Percentiles rank a stretch among this genome's conserved stretches.
phyloP scores from a whole-genome alignment of 2,888 invertebrate genomes.

The Pardosa pseudoannulata region DNA sequence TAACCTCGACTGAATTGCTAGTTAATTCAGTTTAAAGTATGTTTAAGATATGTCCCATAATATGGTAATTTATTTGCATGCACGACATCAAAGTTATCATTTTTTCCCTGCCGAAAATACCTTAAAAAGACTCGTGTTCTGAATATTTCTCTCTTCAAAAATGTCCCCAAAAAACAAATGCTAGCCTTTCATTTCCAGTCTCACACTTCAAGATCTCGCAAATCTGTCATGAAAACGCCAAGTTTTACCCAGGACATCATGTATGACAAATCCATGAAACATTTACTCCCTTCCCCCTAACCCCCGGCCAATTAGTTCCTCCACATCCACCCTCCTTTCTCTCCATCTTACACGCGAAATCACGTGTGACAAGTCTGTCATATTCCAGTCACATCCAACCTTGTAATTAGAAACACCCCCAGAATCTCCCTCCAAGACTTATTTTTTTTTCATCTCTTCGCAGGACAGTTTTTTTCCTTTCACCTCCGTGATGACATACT shows the following conservation, averaged over 20 bases:
- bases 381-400: slow-evolving; percentile 22
- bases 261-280: slow-evolving; percentile 13
- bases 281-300: neutral
- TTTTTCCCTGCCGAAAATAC: no score
- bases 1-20: no score
- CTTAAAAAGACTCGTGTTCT: no score
- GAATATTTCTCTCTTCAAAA: no score
- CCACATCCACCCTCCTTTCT: neutral
- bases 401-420: slow-evolving; percentile 61
- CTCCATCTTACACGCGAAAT: neutral
- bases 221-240: neutral
- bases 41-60: no score
- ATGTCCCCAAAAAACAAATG: no score
- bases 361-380: slow-evolving; percentile 10
- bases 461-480: neutral
- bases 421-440: slow-evolving; percentile 1
- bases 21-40: no score
- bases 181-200: no score
- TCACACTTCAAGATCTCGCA: neutral
- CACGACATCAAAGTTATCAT: no score
- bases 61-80: no score
- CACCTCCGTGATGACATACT: slow-evolving; percentile 31
- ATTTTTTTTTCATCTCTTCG: no score
- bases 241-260: neutral
- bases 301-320: neutral